Conservation (phyloP, 2,113 vertebrate species). For the Percina caprodes region DNA sequence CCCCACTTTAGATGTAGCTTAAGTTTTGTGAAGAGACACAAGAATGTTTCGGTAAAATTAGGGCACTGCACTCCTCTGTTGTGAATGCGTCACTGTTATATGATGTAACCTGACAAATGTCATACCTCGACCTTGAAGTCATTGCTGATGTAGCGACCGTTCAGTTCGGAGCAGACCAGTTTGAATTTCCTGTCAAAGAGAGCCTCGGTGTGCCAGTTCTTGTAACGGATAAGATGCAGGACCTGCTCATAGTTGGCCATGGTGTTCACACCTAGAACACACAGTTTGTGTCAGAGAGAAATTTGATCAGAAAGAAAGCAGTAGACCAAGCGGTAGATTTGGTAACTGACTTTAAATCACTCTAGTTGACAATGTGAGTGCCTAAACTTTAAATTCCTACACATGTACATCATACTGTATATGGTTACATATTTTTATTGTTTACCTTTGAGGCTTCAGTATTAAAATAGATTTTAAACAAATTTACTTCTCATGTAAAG, state of each 20-base stretch:
- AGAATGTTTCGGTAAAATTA: neutral
- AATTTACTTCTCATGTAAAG: neutral
- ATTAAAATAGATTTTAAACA: neutral
- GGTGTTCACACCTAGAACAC: slow-evolving; percentile 90
- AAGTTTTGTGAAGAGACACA: neutral
- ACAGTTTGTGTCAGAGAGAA: slow-evolving; percentile 9
- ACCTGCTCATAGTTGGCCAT: slow-evolving; percentile 96
- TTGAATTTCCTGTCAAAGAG: slow-evolving; percentile 97
- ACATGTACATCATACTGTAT: neutral
- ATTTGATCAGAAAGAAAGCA: neutral
- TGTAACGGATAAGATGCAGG: slow-evolving; percentile 92
- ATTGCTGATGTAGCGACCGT: slow-evolving; percentile 97
- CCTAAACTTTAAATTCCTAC: neutral
- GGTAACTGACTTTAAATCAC: neutral
- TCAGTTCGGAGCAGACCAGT: slow-evolving; percentile 95
- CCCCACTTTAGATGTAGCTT: neutral
- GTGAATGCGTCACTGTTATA: neutral
- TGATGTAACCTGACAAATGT: neutral
- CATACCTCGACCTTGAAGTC: slow-evolving; percentile 97
- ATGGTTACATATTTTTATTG: neutral
- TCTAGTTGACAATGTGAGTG: neutral
- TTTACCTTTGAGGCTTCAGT: neutral
- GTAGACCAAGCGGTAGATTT: neutral
- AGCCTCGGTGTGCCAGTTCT: slow-evolving; percentile 92
- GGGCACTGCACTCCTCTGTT: neutral